phyloP scores from a whole-genome alignment of 2,888 invertebrate genomes.

The Pterostichus madidus region DNA sequence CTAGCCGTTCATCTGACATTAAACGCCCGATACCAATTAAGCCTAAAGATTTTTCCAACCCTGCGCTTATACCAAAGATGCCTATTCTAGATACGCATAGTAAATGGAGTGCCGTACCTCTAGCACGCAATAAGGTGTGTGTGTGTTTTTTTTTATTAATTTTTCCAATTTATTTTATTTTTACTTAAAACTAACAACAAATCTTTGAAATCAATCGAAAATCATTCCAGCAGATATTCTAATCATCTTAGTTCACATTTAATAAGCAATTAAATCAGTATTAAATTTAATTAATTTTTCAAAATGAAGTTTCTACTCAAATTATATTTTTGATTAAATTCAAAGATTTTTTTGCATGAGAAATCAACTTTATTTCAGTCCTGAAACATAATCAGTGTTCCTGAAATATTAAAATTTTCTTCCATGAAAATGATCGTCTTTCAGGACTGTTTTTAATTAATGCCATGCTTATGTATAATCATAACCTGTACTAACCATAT shows the following conservation, averaged over 20 bases:
- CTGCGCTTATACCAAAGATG: slow-evolving; percentile 73
- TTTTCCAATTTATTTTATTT: slow-evolving; percentile 51
- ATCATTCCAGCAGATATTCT: too few species aligned
- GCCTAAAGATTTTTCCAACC: slow-evolving; percentile 62
- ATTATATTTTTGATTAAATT: background rate
- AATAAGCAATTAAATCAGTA: too few species aligned
- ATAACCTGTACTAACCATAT: slow-evolving; percentile 41
- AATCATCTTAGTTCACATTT: too few species aligned
- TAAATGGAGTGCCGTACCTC: slow-evolving; percentile 71
- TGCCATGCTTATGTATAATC: too few species aligned
- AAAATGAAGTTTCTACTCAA: too few species aligned
- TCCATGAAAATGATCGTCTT: too few species aligned
- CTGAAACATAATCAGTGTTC: too few species aligned
- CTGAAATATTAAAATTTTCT: too few species aligned
- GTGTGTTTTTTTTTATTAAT: slow-evolving; percentile 70
- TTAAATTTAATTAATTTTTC: too few species aligned
- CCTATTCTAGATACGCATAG: slow-evolving; percentile 74
- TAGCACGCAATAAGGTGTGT: slow-evolving; percentile 75
- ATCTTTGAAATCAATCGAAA: slow-evolving; percentile 68
- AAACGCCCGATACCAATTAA: slow-evolving; percentile 65
- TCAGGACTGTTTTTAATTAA: too few species aligned
- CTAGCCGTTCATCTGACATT: slow-evolving; percentile 32
- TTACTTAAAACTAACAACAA: slow-evolving; percentile 68
- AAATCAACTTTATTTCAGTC: background rate
- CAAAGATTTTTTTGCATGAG: slow-evolving; percentile 3